phyloP scores from a whole-genome alignment of 2,113 vertebrate species.

The Aptenodytes patagonicus region DNA sequence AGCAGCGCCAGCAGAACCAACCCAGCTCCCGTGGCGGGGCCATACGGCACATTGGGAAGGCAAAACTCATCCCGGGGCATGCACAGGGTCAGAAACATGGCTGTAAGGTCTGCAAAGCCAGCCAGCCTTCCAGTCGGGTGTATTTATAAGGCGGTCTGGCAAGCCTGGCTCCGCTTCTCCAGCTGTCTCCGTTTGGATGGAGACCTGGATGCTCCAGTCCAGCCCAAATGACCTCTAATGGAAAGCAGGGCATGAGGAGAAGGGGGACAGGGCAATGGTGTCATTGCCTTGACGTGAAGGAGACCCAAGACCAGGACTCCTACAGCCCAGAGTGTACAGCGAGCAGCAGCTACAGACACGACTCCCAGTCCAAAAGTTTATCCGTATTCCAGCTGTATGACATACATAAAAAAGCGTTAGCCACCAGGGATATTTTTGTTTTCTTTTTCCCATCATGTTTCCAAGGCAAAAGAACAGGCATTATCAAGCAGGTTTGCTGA shows the following conservation, averaged over 20 bases:
- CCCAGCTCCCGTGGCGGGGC: neutral
- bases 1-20: neutral
- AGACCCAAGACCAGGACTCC: neutral
- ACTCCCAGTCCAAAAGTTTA: neutral
- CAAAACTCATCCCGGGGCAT: neutral
- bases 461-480: neutral
- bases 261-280: neutral
- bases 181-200: neutral
- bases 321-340: fast-evolving
- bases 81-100: fast-evolving
- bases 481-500: neutral
- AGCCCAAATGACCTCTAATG: neutral
- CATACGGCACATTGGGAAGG: fast-evolving
- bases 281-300: neutral
- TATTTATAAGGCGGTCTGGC: neutral
- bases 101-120: neutral
- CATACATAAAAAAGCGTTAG: too few species aligned
- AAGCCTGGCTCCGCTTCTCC: neutral
- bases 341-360: neutral
- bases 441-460: neutral
- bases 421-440: neutral
- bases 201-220: neutral
- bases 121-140: neutral
- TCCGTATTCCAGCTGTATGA: neutral
- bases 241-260: neutral